Base-by-base conservation (phyloP, 2,888 invertebrate species). In the Autographa gamma region DNA sequence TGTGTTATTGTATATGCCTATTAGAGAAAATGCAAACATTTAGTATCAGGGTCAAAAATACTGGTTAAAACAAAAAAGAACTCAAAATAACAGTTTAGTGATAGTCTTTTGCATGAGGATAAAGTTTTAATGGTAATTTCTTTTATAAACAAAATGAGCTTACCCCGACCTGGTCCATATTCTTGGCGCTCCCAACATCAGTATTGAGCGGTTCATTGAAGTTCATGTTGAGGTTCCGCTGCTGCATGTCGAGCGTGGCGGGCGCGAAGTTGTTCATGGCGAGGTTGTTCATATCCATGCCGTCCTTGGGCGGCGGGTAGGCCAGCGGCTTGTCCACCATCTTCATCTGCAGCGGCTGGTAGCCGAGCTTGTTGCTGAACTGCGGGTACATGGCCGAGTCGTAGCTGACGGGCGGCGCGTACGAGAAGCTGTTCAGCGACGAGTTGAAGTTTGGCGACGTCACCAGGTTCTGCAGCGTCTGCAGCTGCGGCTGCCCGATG, bases 371-470 rank as follows among this genome's bases (percentile, higher is more conserved):
- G 69, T 85, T 91, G 73, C 69, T 86, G 73, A 95, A 95, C 80
- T 94, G 94, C 0, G 95, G 94, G 82, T 95, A 95, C 95, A 95
- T 93, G 0, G 92, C 85, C 0, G 95, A 89, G 74, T 95, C 95
- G 76, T 94, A 95, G 8, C 89, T 87, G 0, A 92, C 91, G 0
- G 90, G 59, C 0, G 92, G 85, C 0, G 89, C 85, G 77, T 91
- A 94, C 0, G 87, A 83, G 77, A 90, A 93, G 68, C 82, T 93
- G 77, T 86, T 95, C 81, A 91, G 81, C 3, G 89, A 92, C 14
- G 93, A 92, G 73, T 92, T 96, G 75, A 92, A 94, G 63, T 89
- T 93, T 0, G 93, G 91, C 0, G 93, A 89, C 2, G 91, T 85
- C 0, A 92, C 93, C 11, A 93, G 56, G 48, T 89, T 92, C 74